These are phyloP conservation scores for Dioctria rufipes DNA, from an alignment of 2,888 invertebrate species.

Conservation along the genomic window DNA sequence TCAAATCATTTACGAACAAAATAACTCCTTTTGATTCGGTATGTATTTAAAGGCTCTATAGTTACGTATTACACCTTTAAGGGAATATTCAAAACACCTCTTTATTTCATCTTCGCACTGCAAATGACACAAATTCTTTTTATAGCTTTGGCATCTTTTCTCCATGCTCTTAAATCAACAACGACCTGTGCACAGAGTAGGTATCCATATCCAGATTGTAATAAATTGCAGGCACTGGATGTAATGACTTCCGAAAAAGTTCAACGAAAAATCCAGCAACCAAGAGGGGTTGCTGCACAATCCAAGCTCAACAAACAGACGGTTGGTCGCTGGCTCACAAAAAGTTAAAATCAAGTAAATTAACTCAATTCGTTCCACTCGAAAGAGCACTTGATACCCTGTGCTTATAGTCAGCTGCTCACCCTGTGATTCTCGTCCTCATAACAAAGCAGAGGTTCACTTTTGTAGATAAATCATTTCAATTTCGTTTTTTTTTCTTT, in stretches of 20 bases:
- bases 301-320: neutral
- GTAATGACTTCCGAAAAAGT: slow-evolving; percentile 49
- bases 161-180: slow-evolving; percentile 22
- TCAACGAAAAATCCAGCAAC: neutral
- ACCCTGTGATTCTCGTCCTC: slow-evolving; percentile 7
- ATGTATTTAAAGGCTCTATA: too few relatives aligned
- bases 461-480: slow-evolving; percentile 48
- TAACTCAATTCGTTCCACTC: slow-evolving; percentile 59
- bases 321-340: slow-evolving; percentile 6
- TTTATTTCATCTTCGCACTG: slow-evolving; percentile 17
- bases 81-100: slow-evolving; percentile 3
- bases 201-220: slow-evolving; percentile 17
- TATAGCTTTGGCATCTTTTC: slow-evolving; percentile 31
- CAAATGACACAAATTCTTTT: slow-evolving; percentile 41
- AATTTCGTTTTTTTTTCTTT: slow-evolving; percentile 10
- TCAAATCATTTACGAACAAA: too few relatives aligned
- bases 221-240: slow-evolving; percentile 48
- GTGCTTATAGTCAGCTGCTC: slow-evolving; percentile 11
- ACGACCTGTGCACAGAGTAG: slow-evolving; percentile 26
- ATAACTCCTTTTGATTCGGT: too few relatives aligned
- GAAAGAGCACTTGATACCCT: slow-evolving; percentile 57
- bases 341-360: slow-evolving; percentile 56
- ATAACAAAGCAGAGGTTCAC: slow-evolving; percentile 21
- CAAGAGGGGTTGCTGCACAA: slow-evolving; percentile 8
- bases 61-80: neutral